These are phyloP conservation scores for Plestiodon gilberti DNA, from an alignment of 2,113 vertebrate genomes.

Conservation along the genomic window DNA sequence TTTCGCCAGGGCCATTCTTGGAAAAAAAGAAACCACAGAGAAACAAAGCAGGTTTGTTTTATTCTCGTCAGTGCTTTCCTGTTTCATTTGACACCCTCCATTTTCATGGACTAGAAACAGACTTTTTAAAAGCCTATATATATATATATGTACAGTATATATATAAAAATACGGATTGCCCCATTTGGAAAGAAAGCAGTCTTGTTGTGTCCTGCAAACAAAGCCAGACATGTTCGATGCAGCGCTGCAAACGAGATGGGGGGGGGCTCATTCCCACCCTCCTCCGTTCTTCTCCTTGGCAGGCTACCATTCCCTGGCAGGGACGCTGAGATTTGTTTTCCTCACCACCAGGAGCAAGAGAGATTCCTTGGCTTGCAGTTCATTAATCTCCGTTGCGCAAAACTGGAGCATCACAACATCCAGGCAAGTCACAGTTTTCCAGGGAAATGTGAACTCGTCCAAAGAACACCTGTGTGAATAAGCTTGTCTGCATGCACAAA, in stretches of 20 bases:
- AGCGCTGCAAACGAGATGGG: conserved; percentile 9
- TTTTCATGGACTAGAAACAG: conserved; percentile 5
- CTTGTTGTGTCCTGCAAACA: neutral
- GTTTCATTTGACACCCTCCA: conserved; percentile 4
- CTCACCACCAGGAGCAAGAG: conserved; percentile 7
- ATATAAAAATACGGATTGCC: neutral
- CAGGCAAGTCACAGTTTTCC: conserved; percentile 14
- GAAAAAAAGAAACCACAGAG: neutral
- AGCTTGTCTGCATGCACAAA: neutral
- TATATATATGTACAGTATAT: neutral
- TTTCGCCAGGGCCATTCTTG: neutral
- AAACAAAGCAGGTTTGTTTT: conserved; percentile 36
- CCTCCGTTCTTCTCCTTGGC: neutral
- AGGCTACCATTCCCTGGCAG: conserved; percentile 47
- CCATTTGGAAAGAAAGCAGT: neutral
- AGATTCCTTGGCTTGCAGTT: conserved; percentile 25
- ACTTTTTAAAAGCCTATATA: neutral
- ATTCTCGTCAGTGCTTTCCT: neutral
- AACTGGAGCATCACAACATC: conserved; percentile 30
- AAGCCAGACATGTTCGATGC: rapidly evolving
- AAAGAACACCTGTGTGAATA: rapidly evolving
- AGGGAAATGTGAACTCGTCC: conserved; percentile 34
- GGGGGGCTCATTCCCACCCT: conserved; percentile 12
- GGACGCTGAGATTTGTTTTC: conserved; percentile 40
- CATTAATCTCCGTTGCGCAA: neutral